These are phyloP conservation scores for Dipodomys merriami DNA, from an alignment of 2,113 vertebrate species.

Conservation along the genomic window DNA sequence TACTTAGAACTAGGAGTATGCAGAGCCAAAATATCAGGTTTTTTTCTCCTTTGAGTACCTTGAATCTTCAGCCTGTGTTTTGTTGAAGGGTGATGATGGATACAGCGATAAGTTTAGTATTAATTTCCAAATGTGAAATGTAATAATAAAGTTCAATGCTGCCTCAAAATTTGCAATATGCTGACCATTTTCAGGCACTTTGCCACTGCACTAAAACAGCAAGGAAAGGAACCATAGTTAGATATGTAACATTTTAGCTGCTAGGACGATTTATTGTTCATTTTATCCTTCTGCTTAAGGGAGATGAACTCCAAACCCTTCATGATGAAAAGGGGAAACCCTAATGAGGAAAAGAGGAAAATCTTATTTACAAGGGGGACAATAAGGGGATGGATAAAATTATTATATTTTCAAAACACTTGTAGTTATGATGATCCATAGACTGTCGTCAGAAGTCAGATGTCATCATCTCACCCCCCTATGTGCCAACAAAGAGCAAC, in stretches of 20 bases:
- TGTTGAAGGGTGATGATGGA: not conserved
- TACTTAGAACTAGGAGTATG: not conserved
- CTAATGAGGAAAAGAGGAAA: not conserved
- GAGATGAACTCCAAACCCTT: constrained; percentile 23
- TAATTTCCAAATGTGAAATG: constrained; percentile 6
- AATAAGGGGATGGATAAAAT: not conserved
- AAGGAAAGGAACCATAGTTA: not conserved
- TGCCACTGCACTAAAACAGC: not conserved
- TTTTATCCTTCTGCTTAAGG: constrained; percentile 28
- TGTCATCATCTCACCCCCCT: not conserved
- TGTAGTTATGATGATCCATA: not conserved
- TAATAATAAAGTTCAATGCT: not conserved
- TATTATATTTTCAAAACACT: not conserved
- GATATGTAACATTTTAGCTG: not conserved
- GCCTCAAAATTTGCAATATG: not conserved
- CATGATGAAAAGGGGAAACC: not conserved
- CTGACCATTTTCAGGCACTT: not conserved
- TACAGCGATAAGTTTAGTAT: not conserved
- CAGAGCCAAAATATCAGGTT: not conserved
- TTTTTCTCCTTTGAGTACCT: not conserved
- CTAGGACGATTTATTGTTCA: not conserved
- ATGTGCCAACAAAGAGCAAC: not conserved
- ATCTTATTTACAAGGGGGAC: not conserved
- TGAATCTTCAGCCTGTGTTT: constrained; percentile 13
- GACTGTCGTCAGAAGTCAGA: not conserved